Percentiles rank a stretch among this genome's conserved stretches.
These are phyloP conservation scores for Eupsilia transversa DNA, from an alignment of 2,888 invertebrate species.

Conservation along the genomic window DNA sequence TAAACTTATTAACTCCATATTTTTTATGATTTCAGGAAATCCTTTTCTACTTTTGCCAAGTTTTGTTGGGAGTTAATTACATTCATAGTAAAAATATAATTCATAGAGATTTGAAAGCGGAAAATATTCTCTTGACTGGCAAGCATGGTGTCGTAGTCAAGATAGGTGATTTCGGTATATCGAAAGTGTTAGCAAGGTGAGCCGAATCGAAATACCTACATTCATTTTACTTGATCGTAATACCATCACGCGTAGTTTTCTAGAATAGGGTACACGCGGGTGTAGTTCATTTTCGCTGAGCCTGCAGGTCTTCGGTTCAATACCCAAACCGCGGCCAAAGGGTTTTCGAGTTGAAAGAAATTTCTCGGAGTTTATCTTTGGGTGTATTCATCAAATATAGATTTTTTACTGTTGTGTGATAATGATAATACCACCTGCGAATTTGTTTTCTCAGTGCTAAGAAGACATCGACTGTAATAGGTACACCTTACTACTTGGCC, in stretches of 20 bases:
- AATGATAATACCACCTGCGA: neutral
- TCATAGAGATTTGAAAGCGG: constrained; percentile 96
- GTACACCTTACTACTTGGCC: constrained; percentile 95
- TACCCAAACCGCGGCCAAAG: too few relatives aligned
- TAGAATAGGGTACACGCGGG: too few relatives aligned
- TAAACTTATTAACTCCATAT: neutral
- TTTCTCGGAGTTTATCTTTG: too few relatives aligned
- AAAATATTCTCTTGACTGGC: constrained; percentile 95
- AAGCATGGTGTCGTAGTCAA: constrained; percentile 92
- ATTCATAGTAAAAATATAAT: constrained; percentile 95
- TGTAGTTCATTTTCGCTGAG: neutral
- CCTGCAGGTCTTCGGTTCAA: too few relatives aligned
- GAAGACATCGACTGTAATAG: constrained; percentile 92
- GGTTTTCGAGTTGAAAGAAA: too few relatives aligned
- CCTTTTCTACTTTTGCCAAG: constrained; percentile 93
- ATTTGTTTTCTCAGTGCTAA: constrained; percentile 86
- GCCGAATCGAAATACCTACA: constrained; percentile 2
- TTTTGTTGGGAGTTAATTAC: constrained; percentile 94
- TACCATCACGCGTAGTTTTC: neutral
- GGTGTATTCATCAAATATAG: too few relatives aligned
- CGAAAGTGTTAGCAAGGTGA: constrained; percentile 93
- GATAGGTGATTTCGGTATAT: constrained; percentile 96
- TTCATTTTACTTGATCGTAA: neutral
- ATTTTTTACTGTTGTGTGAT: neutral
- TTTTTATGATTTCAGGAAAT: constrained; percentile 90